A percentile compares a stretch with the other conserved stretches of the same genome.
These are phyloP conservation scores for Harlomillsia oculata DNA, from an alignment of 1,140 invertebrate species.

Conservation along the genomic window DNA sequence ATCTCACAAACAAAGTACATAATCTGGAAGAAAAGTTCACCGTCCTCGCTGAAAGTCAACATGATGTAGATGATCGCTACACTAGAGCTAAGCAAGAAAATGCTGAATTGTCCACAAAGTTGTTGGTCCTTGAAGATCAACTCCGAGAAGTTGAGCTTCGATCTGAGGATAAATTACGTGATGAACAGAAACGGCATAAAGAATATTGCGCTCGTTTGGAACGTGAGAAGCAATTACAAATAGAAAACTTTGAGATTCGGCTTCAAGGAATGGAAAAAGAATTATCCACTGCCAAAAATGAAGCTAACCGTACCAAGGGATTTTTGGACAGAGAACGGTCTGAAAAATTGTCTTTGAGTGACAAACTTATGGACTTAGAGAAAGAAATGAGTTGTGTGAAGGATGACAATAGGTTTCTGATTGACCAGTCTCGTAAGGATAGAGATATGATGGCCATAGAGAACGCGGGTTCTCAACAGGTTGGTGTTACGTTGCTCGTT, in stretches of 20 bases:
- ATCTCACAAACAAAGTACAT: slow-evolving; percentile 81
- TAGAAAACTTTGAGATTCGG: slow-evolving; percentile 72
- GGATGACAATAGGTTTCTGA: slow-evolving; percentile 46
- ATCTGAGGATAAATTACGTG: slow-evolving; percentile 69
- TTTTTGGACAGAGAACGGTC: slow-evolving; percentile 49
- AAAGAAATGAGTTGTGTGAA: slow-evolving; percentile 45
- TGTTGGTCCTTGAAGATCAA: slow-evolving; percentile 86
- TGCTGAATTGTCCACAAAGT: slow-evolving; percentile 72
- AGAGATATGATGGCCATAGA: slow-evolving; percentile 46
- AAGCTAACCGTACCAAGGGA: slow-evolving; percentile 50
- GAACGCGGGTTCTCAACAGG: slow-evolving; percentile 28
- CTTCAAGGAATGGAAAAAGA: slow-evolving; percentile 69
- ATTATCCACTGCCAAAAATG: slow-evolving; percentile 62
- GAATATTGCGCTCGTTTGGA: slow-evolving; percentile 71
- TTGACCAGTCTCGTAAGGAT: slow-evolving; percentile 50
- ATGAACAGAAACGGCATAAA: slow-evolving; percentile 72
- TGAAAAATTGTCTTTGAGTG: slow-evolving; percentile 45
- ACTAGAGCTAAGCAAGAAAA: slow-evolving; percentile 79
- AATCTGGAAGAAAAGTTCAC: slow-evolving; percentile 82
- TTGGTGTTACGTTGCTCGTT: slow-evolving; percentile 38
- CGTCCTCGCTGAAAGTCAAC: slow-evolving; percentile 71
- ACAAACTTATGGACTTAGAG: slow-evolving; percentile 50
- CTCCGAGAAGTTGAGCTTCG: slow-evolving; percentile 76
- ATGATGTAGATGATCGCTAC: slow-evolving; percentile 72
- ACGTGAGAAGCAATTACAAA: slow-evolving; percentile 71